These are phyloP conservation scores for Holacanthella duospinosa DNA, from an alignment of 2,888 invertebrate genomes.

Conservation along the genomic window DNA sequence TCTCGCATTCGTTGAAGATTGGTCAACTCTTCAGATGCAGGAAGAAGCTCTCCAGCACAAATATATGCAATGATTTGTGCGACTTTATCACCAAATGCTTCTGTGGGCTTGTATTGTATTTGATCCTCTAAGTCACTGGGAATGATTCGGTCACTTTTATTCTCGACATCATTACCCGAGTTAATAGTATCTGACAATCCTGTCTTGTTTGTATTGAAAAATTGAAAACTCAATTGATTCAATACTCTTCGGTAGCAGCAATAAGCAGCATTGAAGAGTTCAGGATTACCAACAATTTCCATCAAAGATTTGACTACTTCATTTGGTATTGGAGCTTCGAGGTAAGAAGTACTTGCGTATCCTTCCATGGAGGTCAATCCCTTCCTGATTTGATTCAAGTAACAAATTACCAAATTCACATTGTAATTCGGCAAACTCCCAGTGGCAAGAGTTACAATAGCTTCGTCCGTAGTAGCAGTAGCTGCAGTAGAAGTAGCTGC, in stretches of 20 bases:
- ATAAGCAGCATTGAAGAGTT: background rate
- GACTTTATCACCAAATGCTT: constrained; percentile 20
- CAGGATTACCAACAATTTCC: background rate
- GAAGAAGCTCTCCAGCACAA: constrained; percentile 9
- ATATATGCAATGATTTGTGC: constrained; percentile 17
- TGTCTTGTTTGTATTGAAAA: background rate
- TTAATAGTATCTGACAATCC: background rate
- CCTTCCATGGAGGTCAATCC: too few species aligned
- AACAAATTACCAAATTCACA: too few species aligned
- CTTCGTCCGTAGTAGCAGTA: too few species aligned
- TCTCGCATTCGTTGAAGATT: constrained; percentile 10
- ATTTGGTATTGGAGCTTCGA: background rate
- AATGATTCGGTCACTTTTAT: background rate
- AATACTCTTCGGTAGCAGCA: background rate
- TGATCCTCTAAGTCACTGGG: background rate
- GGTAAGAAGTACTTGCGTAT: too few species aligned
- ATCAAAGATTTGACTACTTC: background rate
- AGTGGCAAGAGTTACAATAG: too few species aligned
- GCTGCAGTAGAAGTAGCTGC: too few species aligned
- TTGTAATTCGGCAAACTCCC: too few species aligned
- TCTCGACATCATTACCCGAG: background rate
- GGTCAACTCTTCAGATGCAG: constrained; percentile 9
- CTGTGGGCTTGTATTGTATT: constrained; percentile 10
- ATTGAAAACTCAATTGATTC: background rate
- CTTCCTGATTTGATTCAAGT: too few species aligned